These are phyloP conservation scores for Baryphthengus martii DNA, from an alignment of 2,113 vertebrate genomes.

Conservation along the genomic window DNA sequence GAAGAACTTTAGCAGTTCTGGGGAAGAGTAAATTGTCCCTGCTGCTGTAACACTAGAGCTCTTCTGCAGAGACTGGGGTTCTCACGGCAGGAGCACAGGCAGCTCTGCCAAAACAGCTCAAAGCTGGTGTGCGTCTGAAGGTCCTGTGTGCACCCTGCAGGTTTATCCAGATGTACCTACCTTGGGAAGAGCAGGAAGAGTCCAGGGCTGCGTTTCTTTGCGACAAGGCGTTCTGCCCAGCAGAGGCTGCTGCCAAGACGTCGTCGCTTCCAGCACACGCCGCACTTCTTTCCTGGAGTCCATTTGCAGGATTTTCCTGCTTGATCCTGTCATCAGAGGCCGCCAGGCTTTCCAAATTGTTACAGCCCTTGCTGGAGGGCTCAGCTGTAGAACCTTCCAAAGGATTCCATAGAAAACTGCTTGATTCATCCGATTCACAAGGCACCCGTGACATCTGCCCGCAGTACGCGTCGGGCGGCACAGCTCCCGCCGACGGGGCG, in stretches of 20 bases:
- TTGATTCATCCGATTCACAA: constrained; percentile 64
- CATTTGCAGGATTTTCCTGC: neutral
- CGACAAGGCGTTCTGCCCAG: neutral
- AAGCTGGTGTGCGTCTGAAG: rapidly evolving
- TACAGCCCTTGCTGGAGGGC: neutral
- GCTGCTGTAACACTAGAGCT: rapidly evolving
- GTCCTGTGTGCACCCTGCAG: too few relatives aligned
- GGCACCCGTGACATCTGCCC: neutral
- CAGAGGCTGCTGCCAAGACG: rapidly evolving
- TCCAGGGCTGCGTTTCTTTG: neutral
- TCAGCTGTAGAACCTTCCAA: neutral
- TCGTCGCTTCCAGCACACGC: rapidly evolving
- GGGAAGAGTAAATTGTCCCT: neutral
- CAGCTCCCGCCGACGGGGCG: rapidly evolving
- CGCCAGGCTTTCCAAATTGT: rapidly evolving
- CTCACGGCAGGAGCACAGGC: neutral
- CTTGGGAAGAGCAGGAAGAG: neutral
- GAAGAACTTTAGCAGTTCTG: neutral
- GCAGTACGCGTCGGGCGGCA: neutral
- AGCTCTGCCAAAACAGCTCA: neutral
- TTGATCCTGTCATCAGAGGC: neutral
- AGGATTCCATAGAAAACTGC: neutral
- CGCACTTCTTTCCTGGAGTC: neutral
- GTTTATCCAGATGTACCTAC: neutral
- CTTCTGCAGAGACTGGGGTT: neutral